Percentiles rank a stretch among this genome's conserved stretches.
Evolutionary conservation across 2,888 invertebrate genomes (phyloP).

Genomic region (Polylopha cassiicola): DNA sequence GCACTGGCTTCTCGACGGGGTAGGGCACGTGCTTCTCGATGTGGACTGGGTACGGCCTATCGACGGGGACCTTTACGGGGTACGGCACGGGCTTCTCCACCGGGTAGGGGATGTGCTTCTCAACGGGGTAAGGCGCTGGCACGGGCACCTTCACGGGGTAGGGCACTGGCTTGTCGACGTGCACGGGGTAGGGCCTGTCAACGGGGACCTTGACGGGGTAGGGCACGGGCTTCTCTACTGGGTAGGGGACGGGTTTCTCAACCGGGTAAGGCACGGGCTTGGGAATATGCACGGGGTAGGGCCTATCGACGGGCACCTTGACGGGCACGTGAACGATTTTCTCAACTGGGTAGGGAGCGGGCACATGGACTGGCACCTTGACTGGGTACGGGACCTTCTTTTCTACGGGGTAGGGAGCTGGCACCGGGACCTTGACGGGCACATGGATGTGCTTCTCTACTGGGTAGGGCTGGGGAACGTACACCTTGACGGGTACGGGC

Average conservation of each 20-base stretch:
- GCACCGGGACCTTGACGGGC: conserved; percentile 82
- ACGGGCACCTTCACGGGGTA: conserved; percentile 81
- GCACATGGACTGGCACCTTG: conserved; percentile 78
- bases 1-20: conserved; percentile 79
- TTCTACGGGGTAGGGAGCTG: conserved; percentile 82
- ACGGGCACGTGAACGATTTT: conserved; percentile 78
- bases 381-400: conserved; percentile 82
- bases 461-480: conserved; percentile 77
- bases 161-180: conserved; percentile 75
- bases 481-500: conserved; percentile 71
- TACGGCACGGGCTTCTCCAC: conserved; percentile 81
- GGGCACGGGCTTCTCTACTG: conserved; percentile 76
- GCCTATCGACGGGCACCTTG: conserved; percentile 81
- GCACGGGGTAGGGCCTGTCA: conserved; percentile 80
- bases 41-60: conserved; percentile 80
- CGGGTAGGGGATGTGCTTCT: conserved; percentile 80
- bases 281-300: conserved; percentile 80
- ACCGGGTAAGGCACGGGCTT: conserved; percentile 78
- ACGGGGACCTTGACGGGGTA: conserved; percentile 81
- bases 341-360: conserved; percentile 79
- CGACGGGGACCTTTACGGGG: conserved; percentile 81
- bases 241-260: conserved; percentile 79
- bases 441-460: conserved; percentile 80
- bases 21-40: conserved; percentile 82
- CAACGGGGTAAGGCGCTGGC: conserved; percentile 80